These are phyloP conservation scores for Lysandra bellargus DNA, from an alignment of 2,888 invertebrate genomes.

Conservation along the genomic window DNA sequence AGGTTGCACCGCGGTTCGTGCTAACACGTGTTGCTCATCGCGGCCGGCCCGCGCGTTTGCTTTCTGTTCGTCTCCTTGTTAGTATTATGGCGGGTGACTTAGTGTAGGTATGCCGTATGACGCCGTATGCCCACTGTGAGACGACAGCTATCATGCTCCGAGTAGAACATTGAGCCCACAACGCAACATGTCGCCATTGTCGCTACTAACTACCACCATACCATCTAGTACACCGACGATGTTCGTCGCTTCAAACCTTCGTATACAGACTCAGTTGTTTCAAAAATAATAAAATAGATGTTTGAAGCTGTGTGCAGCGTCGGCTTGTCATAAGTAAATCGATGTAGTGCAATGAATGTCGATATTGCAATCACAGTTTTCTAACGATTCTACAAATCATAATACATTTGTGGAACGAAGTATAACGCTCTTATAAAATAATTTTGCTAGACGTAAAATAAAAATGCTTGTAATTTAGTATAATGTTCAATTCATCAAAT, in stretches of 20 bases:
- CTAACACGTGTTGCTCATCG: constrained; percentile 61
- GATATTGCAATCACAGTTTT: neutral
- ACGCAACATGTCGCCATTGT: constrained; percentile 51
- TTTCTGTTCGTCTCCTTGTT: constrained; percentile 68
- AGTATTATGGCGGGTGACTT: constrained; percentile 72
- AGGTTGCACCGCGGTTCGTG: constrained; percentile 74
- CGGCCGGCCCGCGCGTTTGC: constrained; percentile 57
- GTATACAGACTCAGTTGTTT: neutral
- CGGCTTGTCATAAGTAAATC: constrained; percentile 39
- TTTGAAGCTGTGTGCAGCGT: neutral
- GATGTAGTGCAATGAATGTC: constrained; percentile 32
- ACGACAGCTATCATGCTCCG: constrained; percentile 70
- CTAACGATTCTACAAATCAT: neutral
- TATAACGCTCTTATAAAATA: neutral
- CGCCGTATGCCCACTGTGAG: constrained; percentile 62
- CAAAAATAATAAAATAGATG: neutral
- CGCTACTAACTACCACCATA: constrained; percentile 64
- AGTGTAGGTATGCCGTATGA: constrained; percentile 61
- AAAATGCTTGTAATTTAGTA: neutral
- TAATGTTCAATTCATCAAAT: neutral
- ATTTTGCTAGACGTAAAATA: neutral
- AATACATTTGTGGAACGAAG: neutral
- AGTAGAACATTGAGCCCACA: constrained; percentile 78
- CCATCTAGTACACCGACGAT: constrained; percentile 48
- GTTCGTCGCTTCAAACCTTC: neutral